Evolutionary conservation across 2,888 invertebrate species (phyloP), one percentile per base, ranked within the genome.

Genomic region (Tipula lateralis): DNA sequence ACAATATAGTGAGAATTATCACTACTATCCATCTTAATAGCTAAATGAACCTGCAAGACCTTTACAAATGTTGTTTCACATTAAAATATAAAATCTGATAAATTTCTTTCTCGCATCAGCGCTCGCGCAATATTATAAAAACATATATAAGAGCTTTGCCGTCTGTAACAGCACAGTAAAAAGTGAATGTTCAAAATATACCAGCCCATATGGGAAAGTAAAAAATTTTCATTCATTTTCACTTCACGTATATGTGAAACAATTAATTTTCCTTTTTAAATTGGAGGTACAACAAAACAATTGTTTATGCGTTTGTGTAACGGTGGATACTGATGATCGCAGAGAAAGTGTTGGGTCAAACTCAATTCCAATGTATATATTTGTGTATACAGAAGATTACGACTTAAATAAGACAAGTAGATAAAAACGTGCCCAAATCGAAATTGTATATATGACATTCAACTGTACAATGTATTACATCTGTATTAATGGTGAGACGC

Each of bases 401-500:
- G 66, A 66, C 13, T 50, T 19, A 19, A 50, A 66, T 66, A 66
- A 66, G 19, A 66, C 66, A 66, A 2, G 12, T n/a, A 66, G 9
- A 44, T 44, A 66, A 66, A 24, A 50, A 50, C 50, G 50, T 24
- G 66, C 66, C 66, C 24, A 44, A 44, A 24, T 24, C 66, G 13
- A 66, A n/a, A n/a, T n/a, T n/a, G n/a, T n/a, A n/a, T 66, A n/a
- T 66, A 66, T 66, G 66, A 66, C 66, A 66, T 66, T 66, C 66
- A 66, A 24, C 2, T 50, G 7, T 50, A 16, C 13, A 39, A 32
- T 32, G 44, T 16, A 50, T 66, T 66, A 66, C 66, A 66, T 66
- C 66, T 66, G 66, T 9, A 66, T 66, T 66, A 66, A 6, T 24
- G 24, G 24, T 9, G 24, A 66, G 66, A 66, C n/a, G n/a, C n/a